Conservation (phyloP, 2,113 vertebrate species). For the Cnemophilus loriae region DNA sequence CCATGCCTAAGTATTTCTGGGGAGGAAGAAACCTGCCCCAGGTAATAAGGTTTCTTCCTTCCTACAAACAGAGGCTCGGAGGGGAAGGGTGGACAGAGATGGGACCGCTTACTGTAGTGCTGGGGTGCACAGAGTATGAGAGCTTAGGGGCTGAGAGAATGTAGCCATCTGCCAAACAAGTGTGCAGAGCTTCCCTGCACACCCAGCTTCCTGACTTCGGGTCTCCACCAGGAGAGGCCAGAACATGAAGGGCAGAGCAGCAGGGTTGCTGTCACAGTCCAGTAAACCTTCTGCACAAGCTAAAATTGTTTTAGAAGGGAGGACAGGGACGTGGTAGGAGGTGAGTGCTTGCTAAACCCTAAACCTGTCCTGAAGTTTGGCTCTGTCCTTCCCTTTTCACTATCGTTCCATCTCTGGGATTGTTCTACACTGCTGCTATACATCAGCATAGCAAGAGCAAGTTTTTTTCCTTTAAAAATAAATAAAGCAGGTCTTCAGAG, state of each 20-base stretch:
- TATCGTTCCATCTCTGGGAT: background rate
- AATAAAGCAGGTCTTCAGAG: background rate
- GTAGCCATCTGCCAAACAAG: background rate
- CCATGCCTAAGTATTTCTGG: background rate
- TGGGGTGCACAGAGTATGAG: fast-evolving
- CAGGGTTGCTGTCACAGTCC: background rate
- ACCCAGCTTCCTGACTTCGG: background rate
- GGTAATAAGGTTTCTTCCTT: background rate
- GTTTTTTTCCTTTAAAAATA: background rate
- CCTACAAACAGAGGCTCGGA: background rate
- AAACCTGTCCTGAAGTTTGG: conserved; percentile 42
- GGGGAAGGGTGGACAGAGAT: background rate
- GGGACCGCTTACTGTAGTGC: background rate
- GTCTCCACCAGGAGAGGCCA: background rate
- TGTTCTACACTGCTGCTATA: background rate
- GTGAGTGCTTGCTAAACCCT: background rate
- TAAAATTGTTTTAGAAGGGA: background rate
- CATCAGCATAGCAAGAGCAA: background rate
- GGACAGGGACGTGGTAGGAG: background rate
- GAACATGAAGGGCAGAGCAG: background rate
- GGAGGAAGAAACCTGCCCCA: background rate
- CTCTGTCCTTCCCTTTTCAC: background rate
- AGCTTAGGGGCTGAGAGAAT: background rate
- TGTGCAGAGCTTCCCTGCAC: background rate
- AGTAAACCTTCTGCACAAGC: background rate